Evolutionary conservation across 1,140 invertebrate genomes (phyloP).

Genomic region (Psilanteris sp.): DNA sequence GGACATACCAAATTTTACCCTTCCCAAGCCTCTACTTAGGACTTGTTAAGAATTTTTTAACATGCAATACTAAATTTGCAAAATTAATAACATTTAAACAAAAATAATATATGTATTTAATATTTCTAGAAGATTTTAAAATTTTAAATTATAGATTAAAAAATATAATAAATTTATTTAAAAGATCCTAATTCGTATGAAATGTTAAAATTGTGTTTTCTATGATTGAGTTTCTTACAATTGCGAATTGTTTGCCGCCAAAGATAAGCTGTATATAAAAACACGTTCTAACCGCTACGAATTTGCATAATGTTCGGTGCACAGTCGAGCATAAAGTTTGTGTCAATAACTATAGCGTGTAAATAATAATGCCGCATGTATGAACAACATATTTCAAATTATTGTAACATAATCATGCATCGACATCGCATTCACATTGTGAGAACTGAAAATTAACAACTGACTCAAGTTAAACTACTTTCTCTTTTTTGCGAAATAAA

Average conservation of each 20-base stretch:
- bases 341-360: conserved; percentile 29
- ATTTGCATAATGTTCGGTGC: conserved; percentile 48
- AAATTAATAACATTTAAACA: too few species aligned
- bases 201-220: too few species aligned
- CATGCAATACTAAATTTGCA: too few species aligned
- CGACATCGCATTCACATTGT: conserved; percentile 16
- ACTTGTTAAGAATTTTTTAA: too few species aligned
- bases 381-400: conserved; percentile 43
- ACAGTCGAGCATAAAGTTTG: conserved; percentile 41
- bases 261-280: conserved; percentile 23
- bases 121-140: too few species aligned
- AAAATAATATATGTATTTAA: too few species aligned
- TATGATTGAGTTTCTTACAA: too few species aligned
- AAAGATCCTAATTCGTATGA: too few species aligned
- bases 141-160: too few species aligned
- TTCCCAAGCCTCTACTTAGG: too few species aligned
- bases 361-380: conserved; percentile 20
- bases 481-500: conserved; percentile 45
- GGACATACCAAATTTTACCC: too few species aligned
- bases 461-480: conserved; percentile 55
- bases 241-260: conserved; percentile 12
- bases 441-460: conserved; percentile 44
- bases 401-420: conserved; percentile 40
- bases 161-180: too few species aligned
- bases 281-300: conserved; percentile 26